These are phyloP conservation scores for Scolopax mira DNA, from an alignment of 2,113 vertebrate genomes.

Conservation along the genomic window DNA sequence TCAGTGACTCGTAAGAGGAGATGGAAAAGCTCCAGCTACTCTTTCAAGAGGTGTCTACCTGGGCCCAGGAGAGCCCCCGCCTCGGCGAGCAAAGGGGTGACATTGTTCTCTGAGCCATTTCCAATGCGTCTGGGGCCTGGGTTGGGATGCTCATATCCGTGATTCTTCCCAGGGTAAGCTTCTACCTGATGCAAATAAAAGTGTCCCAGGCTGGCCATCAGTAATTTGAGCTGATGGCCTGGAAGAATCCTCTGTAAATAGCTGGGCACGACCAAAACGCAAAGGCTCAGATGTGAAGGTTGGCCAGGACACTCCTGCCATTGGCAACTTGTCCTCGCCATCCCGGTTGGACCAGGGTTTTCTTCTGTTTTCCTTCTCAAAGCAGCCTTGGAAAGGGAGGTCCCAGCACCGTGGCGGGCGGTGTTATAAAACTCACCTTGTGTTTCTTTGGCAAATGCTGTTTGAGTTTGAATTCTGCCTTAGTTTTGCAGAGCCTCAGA, in stretches of 20 bases:
- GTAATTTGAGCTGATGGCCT: not conserved
- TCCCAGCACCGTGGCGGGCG: not conserved
- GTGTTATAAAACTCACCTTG: not conserved
- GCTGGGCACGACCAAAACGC: not conserved
- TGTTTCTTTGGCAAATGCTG: not conserved
- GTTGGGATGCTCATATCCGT: not conserved
- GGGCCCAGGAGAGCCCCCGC: accelerated
- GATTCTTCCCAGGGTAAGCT: not conserved
- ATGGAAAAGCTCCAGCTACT: not conserved
- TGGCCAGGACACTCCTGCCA: not conserved
- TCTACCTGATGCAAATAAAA: not conserved
- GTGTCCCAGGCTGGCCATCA: not conserved
- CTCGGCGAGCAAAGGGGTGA: not conserved
- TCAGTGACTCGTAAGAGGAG: not conserved
- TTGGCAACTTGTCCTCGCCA: not conserved
- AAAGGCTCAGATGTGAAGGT: not conserved
- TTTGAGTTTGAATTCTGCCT: not conserved
- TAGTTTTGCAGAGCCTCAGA: not conserved
- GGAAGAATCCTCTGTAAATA: not conserved
- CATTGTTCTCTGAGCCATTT: not conserved
- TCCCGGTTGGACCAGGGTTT: accelerated
- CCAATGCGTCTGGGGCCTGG: not conserved
- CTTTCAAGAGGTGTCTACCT: not conserved
- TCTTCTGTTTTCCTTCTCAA: not conserved
- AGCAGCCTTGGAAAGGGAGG: not conserved